phyloP scores from a whole-genome alignment of 92 coral and sea anemone species.

The Scolanthus callimorphus region DNA sequence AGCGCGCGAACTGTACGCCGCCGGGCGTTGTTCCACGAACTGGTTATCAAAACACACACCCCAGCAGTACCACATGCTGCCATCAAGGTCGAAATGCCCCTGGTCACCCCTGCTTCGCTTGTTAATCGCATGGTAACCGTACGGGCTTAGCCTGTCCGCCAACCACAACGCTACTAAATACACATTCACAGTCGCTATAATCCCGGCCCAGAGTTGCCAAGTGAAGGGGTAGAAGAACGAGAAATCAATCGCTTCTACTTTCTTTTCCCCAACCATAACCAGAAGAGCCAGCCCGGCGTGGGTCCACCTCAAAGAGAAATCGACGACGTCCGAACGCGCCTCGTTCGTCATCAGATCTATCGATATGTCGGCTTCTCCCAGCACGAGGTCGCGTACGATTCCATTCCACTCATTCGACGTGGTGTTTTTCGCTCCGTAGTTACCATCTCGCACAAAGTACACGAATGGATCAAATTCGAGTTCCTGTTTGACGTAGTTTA shows the following conservation, averaged over 20 bases:
- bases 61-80: constrained; percentile 93
- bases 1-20: constrained; percentile 70
- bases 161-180: constrained; percentile 60
- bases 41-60: constrained; percentile 90
- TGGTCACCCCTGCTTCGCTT: constrained; percentile 14
- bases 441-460: constrained; percentile 84
- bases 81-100: constrained; percentile 51
- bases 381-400: constrained; percentile 57
- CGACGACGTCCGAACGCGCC: constrained; percentile 78
- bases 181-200: constrained; percentile 66
- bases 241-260: constrained; percentile 63
- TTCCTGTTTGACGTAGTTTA: constrained; percentile 58
- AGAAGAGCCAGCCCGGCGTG: constrained; percentile 80
- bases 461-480: constrained; percentile 74
- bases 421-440: constrained; percentile 78
- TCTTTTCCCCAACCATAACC: constrained; percentile 77
- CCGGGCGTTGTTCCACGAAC: constrained; percentile 64
- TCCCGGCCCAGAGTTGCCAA: constrained; percentile 64
- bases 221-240: constrained; percentile 77
- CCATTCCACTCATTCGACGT: constrained; percentile 73
- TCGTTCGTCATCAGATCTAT: constrained; percentile 87
- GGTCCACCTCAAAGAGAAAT: constrained; percentile 85
- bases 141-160: constrained; percentile 71
- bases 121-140: constrained; percentile 39
- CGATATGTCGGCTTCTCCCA: constrained; percentile 66